Percentiles rank a stretch among this genome's conserved stretches.
Evolutionary conservation across 2,888 invertebrate genomes (phyloP).

Genomic region (Sphaeridia pumilis): DNA sequence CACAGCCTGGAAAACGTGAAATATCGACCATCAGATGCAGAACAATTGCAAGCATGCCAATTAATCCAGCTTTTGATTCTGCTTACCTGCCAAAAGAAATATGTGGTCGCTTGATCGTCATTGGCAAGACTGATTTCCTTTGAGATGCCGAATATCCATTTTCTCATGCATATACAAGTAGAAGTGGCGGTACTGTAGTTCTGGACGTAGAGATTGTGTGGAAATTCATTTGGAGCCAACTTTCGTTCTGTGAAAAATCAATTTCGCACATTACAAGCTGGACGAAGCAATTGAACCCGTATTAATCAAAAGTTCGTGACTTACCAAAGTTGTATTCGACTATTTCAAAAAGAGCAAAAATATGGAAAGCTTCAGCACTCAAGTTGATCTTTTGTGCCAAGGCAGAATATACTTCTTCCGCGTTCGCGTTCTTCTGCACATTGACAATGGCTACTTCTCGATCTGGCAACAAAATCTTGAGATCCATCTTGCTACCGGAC

Average conservation of each 20-base stretch:
- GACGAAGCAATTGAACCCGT: no score
- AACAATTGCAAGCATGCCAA: not conserved
- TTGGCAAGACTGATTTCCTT: conserved; percentile 55
- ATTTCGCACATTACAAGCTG: conserved; percentile 23
- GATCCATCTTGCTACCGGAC: conserved; percentile 47
- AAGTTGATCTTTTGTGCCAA: conserved; percentile 74
- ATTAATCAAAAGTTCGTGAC: no score
- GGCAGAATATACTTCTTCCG: conserved; percentile 80
- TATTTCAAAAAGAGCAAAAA: conserved; percentile 93
- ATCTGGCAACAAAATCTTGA: conserved; percentile 75
- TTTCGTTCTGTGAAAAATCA: conserved; percentile 68
- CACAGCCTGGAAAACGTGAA: conserved; percentile 51
- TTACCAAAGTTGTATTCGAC: conserved; percentile 93
- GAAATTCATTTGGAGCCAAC: conserved; percentile 82
- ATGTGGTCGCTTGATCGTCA: conserved; percentile 65
- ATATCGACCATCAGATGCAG: not conserved
- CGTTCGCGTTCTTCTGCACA: conserved; percentile 74
- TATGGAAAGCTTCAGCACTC: conserved; percentile 66
- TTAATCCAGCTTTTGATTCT: not conserved
- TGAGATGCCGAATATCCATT: conserved; percentile 71
- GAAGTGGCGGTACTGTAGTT: conserved; percentile 97
- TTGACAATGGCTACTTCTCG: conserved; percentile 78
- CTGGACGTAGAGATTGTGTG: conserved; percentile 95
- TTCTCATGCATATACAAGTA: conserved; percentile 77
- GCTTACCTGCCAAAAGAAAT: conserved; percentile 73